Evolutionary conservation across 2,888 invertebrate genomes (phyloP).

Genomic region (Drosophila flavopinicola): DNA sequence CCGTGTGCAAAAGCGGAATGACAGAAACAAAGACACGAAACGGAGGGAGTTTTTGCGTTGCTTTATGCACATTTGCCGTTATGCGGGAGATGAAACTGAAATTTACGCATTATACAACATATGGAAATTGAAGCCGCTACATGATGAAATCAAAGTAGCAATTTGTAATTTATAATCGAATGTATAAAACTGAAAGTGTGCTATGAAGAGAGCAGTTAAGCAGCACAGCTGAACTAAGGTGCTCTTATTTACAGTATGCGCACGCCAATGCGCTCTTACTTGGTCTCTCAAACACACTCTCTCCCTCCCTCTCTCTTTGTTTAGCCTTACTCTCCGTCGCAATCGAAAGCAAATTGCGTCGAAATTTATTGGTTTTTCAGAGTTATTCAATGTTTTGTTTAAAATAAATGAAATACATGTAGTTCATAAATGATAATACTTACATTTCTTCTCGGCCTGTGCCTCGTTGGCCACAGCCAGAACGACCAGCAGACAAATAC

Average conservation of each 20-base stretch:
- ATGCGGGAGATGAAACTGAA: constrained; percentile 24
- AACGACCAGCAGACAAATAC: constrained; percentile 84
- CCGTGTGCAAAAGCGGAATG: constrained; percentile 64
- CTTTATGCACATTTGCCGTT: constrained; percentile 12
- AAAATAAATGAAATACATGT: neutral
- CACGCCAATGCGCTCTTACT: constrained; percentile 31
- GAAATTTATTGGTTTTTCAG: constrained; percentile 56
- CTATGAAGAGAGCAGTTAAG: constrained; percentile 16
- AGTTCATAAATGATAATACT: constrained; percentile 84
- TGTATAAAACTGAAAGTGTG: constrained; percentile 22
- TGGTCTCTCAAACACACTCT: constrained; percentile 7
- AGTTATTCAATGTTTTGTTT: constrained; percentile 41
- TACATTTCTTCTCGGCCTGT: constrained; percentile 87
- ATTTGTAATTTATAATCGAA: constrained; percentile 21
- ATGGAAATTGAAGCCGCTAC: constrained; percentile 26
- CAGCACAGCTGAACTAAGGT: constrained; percentile 20
- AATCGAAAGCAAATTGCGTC: constrained; percentile 62
- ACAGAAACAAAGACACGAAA: constrained; percentile 4
- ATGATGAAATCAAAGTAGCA: constrained; percentile 15
- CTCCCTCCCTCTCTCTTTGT: constrained; percentile 28
- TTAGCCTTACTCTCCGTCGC: constrained; percentile 24
- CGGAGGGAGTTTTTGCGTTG: constrained; percentile 8
- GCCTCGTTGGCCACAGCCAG: constrained; percentile 80
- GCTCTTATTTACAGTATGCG: constrained; percentile 44
- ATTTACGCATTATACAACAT: constrained; percentile 30